A percentile compares a stretch with the other conserved stretches of the same genome.
phyloP scores from a whole-genome alignment of 2,113 vertebrate species.

The Canis aureus region DNA sequence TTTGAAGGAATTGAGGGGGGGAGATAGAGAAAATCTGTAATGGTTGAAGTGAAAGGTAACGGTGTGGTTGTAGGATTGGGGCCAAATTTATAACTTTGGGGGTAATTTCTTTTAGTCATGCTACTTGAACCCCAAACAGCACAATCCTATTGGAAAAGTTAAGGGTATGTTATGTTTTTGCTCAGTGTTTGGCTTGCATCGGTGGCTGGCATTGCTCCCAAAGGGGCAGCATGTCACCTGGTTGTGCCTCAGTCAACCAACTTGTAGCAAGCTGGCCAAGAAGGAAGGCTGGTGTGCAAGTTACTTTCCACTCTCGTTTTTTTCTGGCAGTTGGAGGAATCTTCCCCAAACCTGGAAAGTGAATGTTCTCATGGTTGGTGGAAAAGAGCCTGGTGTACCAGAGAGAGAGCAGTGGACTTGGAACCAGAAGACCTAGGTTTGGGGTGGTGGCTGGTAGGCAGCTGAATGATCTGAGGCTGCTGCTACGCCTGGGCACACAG shows the following conservation, averaged over 20 bases:
- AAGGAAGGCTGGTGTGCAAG: conserved; percentile 62
- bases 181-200: conserved; percentile 29
- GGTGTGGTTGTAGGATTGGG: neutral
- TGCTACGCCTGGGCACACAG: neutral
- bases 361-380: conserved; percentile 73
- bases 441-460: conserved; percentile 75
- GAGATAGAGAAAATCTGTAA: neutral
- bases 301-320: conserved; percentile 74
- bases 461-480: conserved; percentile 70
- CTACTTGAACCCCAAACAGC: neutral
- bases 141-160: neutral
- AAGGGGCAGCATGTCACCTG: neutral
- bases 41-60: conserved; percentile 7
- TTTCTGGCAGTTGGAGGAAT: conserved; percentile 74
- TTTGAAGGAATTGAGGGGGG: conserved; percentile 8
- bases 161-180: conserved; percentile 8
- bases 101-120: conserved; percentile 43
- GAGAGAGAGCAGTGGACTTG: conserved; percentile 67
- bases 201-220: neutral
- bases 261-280: conserved; percentile 31
- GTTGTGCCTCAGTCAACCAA: conserved; percentile 1
- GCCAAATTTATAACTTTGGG: neutral
- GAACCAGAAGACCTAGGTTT: conserved; percentile 75
- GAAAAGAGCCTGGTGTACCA: conserved; percentile 66
- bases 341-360: conserved; percentile 70